Base-by-base conservation (phyloP, 2,888 invertebrate genomes). In the Ferrisia virgata region DNA sequence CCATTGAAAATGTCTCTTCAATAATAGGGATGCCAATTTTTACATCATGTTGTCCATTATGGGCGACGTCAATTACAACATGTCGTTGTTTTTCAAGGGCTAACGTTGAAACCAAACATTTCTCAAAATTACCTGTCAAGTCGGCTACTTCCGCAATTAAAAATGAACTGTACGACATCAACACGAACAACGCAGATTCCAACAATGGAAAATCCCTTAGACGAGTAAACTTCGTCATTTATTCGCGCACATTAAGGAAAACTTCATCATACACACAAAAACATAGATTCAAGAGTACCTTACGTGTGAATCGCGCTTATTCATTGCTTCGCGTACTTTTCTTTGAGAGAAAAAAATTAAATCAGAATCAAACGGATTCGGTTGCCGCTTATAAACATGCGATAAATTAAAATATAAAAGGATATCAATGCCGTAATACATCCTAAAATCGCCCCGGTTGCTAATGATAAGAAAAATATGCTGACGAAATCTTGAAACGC, bases 111-210 rank as follows among this genome's bases (percentile, higher is more conserved):
- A n/a, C n/a, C n/a, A n/a, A n/a, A n/a, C n/a, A n/a, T 39, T 11
- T 11, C 5, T 33, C 78, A 40, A 85, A 84, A 87, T 88, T 89
- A 95, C 96, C 98, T 87, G 98, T 98, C n/a, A 99, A 91, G 89
- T 97, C 96, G 79, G 95, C 93, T 78, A 96, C 97, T 91, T 99
- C 99, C 0, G 98, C 98, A 86, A 98, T 95, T 85, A 99, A 92
- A 90, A 99, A 99, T 69, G 98, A 97, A 87, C 96, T 95, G 89
- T 99, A 99, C 0, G 98, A 98, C 96, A 98, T 98, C 84, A 99
- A 92, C 82, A 99, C 96, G 90, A 99, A 99, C 64, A 99, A 91
- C 0, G 98, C 96, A 0, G 97, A 97, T 89, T 99, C 99, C 87
- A 99, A 90, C 64, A 98, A 90, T 0, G 99, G 98, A 90, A 97